Percentiles rank a stretch among this genome's conserved stretches.
These are phyloP conservation scores for Mimas tiliae DNA, from an alignment of 2,888 invertebrate species.

Conservation along the genomic window DNA sequence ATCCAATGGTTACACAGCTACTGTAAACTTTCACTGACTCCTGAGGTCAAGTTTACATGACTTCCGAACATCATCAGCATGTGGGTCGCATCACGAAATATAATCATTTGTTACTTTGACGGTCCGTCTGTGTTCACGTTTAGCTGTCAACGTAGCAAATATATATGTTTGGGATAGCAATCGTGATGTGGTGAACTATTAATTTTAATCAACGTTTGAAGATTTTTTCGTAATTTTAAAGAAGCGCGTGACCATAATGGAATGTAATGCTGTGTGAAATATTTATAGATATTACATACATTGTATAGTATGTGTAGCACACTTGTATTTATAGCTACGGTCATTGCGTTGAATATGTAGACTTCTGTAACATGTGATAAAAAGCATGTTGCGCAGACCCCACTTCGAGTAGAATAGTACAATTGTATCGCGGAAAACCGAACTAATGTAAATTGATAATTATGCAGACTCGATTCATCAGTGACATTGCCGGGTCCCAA, in stretches of 20 bases:
- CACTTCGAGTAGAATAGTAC: too few relatives aligned
- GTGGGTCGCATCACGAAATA: constrained; percentile 59
- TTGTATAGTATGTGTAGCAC: too few relatives aligned
- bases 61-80: constrained; percentile 54
- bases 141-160: constrained; percentile 28
- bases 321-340: too few relatives aligned
- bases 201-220: not conserved
- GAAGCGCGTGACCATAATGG: not conserved
- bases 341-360: too few relatives aligned
- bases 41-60: constrained; percentile 73
- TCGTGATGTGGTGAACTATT: not conserved
- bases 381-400: too few relatives aligned
- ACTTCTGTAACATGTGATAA: too few relatives aligned
- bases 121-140: constrained; percentile 38
- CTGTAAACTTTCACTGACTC: constrained; percentile 74
- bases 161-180: constrained; percentile 24
- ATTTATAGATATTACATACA: too few relatives aligned
- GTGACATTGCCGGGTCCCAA: too few relatives aligned
- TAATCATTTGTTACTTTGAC: constrained; percentile 64
- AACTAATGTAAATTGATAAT: too few relatives aligned
- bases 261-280: not conserved
- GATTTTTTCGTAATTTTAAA: not conserved
- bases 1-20: constrained; percentile 59
- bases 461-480: too few relatives aligned
- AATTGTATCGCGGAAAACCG: too few relatives aligned